Base-by-base conservation (phyloP, 2,888 invertebrate species). In the Ptycholaimellus sp. region DNA sequence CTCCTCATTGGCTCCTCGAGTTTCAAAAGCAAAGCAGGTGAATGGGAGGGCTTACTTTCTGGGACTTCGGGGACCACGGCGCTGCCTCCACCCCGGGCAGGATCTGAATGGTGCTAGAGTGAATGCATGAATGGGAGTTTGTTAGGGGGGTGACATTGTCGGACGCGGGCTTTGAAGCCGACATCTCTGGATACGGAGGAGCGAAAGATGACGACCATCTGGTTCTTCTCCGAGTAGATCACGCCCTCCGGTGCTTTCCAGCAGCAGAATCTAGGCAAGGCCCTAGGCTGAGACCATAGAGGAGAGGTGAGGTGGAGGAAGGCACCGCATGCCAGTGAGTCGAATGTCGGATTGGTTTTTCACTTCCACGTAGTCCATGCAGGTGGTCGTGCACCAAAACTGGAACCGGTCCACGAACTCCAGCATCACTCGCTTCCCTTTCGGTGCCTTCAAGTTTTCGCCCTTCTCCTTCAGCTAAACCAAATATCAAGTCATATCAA, bases 171-270 rank as follows among this genome's bases (percentile, higher is more conserved):
- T 32, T 46, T 46, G 39, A 53, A 52, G 2, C 54, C 55, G 23
- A 50, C 38, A 30, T 52, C 53, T 1, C 32, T 38, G 6, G 49
- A 44, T 2, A 46, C 39, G 33, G 49, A 48, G 2, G 55, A 45
- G 5, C 49, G 45, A 44, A 56, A 55, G 79, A 87, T 68, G 71
- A 81, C 49, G 1, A 82, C 63, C 73, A 81, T 36, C 73, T 83
- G 49, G 78, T 82, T 39, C 82, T 82, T 67, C 81, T 85, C 78
- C 80, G 87, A 87, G 78, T 85, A 51, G 80, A 87, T 67, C 77
- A 81, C 66, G 79, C 82, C 41, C 76, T 80, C 36, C 76, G 83
- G 55, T 30, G 42, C 45, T 11, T 50, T 43, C 33, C 44, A 47
- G 41, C 55, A 55, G 33, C 55, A 55, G 37, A 52, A 48, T 38